Evolutionary conservation across 2,113 vertebrate species (phyloP).

Genomic region (Triplophysa tibetana): DNA sequence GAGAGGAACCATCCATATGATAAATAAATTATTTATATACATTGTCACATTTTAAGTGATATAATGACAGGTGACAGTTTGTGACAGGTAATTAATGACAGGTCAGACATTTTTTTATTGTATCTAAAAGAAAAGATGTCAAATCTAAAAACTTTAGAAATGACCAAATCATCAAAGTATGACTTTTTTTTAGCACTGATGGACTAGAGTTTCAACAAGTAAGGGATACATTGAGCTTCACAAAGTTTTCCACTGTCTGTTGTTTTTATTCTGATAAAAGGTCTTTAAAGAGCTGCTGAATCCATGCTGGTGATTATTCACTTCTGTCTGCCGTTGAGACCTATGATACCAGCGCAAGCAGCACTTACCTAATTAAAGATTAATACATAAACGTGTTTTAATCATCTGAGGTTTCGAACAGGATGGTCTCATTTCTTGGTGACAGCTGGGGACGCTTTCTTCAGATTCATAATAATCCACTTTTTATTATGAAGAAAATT

Average conservation of each 20-base stretch:
- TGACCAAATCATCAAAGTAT: not conserved
- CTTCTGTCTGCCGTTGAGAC: not conserved
- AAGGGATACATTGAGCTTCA: slow-evolving; percentile 20
- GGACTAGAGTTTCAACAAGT: slow-evolving; percentile 52
- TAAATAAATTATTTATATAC: too few relatives aligned
- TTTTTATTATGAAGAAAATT: slow-evolving; percentile 99
- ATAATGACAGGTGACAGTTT: too few relatives aligned
- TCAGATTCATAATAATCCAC: slow-evolving; percentile 98
- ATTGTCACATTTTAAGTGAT: too few relatives aligned
- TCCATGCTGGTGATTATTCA: slow-evolving; percentile 17
- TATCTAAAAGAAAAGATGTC: too few relatives aligned
- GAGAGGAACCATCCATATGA: too few relatives aligned
- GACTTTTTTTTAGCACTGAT: not conserved
- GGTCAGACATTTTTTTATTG: too few relatives aligned
- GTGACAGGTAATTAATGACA: too few relatives aligned
- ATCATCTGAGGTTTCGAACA: slow-evolving; percentile 79
- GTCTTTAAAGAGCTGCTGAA: not conserved
- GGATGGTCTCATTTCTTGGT: slow-evolving; percentile 91
- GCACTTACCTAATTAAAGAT: slow-evolving; percentile 70
- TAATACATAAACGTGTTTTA: slow-evolving; percentile 86
- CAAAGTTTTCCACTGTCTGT: slow-evolving; percentile 20
- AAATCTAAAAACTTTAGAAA: too few relatives aligned
- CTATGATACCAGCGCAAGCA: slow-evolving; percentile 23
- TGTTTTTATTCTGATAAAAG: slow-evolving; percentile 9
- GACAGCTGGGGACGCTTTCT: slow-evolving; percentile 96